Conservation (phyloP, 2,797 vertebrate species). For the Coregonus sp. region DNA sequence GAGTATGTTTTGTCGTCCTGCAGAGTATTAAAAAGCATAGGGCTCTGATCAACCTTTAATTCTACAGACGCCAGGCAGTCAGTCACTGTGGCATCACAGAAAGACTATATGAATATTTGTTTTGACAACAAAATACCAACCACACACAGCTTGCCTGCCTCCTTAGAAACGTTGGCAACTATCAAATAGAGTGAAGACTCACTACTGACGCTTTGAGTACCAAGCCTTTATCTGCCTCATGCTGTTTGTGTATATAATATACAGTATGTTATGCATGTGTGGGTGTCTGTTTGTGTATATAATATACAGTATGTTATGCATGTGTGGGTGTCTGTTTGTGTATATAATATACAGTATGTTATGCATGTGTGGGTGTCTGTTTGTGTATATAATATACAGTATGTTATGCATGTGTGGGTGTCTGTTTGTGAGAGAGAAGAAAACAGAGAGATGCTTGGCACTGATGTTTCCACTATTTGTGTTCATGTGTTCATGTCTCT, state of each 20-base stretch:
- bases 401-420: background rate
- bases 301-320: too few relatives aligned
- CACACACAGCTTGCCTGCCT: conserved; percentile 4
- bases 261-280: background rate
- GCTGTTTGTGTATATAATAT: conserved; percentile 12
- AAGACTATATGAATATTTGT: background rate
- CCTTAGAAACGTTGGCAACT: conserved; percentile 7
- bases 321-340: conserved; percentile 3
- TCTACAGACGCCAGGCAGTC: background rate
- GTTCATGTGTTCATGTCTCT: background rate
- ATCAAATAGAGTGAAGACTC: background rate
- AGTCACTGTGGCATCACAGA: background rate
- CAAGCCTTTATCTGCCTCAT: conserved; percentile 13
- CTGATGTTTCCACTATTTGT: conserved; percentile 12
- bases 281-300: conserved; percentile 12
- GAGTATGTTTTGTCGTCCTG: background rate
- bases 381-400: background rate
- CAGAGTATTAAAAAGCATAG: too few relatives aligned
- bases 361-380: background rate
- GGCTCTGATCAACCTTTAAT: background rate
- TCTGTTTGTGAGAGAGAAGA: background rate
- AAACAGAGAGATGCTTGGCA: background rate
- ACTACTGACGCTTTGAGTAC: conserved; percentile 12
- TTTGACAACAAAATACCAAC: conserved; percentile 1
- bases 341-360: too few relatives aligned